phyloP scores from a whole-genome alignment of 2,888 invertebrate species.

The Mechanitis messenoides region DNA sequence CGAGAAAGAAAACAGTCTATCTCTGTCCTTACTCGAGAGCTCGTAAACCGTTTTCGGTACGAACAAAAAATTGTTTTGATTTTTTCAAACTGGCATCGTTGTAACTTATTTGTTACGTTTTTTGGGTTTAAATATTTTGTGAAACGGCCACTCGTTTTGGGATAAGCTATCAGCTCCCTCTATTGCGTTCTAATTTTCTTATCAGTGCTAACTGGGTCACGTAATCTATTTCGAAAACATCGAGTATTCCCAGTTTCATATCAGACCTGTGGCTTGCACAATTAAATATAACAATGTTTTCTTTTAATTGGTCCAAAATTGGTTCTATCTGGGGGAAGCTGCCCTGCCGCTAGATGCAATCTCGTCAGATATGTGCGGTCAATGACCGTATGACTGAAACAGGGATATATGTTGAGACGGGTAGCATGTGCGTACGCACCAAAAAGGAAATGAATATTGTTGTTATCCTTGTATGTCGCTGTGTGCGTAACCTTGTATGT shows the following conservation, averaged over 20 bases:
- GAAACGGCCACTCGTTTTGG: conserved; percentile 19
- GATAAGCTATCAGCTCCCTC: no score
- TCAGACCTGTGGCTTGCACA: conserved; percentile 20
- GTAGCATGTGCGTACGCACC: conserved; percentile 72
- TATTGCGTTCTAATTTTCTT: conserved; percentile 53
- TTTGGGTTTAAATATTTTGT: conserved; percentile 30
- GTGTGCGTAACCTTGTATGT: conserved; percentile 43
- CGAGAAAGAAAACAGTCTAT: conserved; percentile 37
- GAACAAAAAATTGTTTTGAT: conserved; percentile 72
- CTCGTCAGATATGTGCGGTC: conserved; percentile 72
- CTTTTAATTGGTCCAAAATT: conserved; percentile 69
- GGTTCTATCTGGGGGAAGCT: conserved; percentile 70
- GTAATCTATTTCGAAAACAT: conserved; percentile 9
- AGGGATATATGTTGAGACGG: conserved; percentile 48
- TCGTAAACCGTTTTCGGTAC: conserved; percentile 69
- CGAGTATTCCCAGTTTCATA: neutral
- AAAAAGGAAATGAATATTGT: conserved; percentile 72
- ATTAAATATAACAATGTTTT: conserved; percentile 45
- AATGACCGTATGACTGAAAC: conserved; percentile 63
- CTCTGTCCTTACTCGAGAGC: conserved; percentile 62
- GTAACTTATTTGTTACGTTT: conserved; percentile 51
- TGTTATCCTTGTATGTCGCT: conserved; percentile 52
- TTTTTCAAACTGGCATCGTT: conserved; percentile 41
- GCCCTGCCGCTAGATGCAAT: conserved; percentile 73
- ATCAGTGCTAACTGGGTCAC: conserved; percentile 58